Percentiles rank a stretch among this genome's conserved stretches.
These are phyloP conservation scores for Pseudococcus jackbeardsleyi DNA, from an alignment of 2,888 invertebrate species.

Conservation along the genomic window DNA sequence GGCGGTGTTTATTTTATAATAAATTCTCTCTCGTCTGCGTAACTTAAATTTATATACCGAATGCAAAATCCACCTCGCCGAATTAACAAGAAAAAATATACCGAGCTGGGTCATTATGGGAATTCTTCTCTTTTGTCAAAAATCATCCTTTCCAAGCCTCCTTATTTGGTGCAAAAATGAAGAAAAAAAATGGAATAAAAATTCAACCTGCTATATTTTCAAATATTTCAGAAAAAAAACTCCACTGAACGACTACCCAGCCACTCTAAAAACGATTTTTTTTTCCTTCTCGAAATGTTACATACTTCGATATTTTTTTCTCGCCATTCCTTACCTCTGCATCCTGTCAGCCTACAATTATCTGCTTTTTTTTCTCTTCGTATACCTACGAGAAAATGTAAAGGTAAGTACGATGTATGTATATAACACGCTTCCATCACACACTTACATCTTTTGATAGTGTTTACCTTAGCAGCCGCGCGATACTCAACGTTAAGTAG, in stretches of 20 bases:
- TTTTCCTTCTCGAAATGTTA: not conserved
- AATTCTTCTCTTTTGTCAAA: not conserved
- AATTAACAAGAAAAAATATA: conserved; percentile 3
- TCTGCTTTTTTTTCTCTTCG: not conserved
- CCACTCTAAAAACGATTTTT: conserved; percentile 1
- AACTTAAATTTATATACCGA: not conserved
- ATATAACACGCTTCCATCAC: not conserved
- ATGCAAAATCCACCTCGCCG: not conserved
- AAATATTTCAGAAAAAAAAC: not conserved
- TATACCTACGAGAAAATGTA: not conserved
- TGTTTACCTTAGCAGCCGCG: conserved; percentile 34
- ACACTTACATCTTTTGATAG: conserved; percentile 27
- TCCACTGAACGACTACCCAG: not conserved
- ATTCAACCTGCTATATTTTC: not conserved
- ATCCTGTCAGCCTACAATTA: not conserved
- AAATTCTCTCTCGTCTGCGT: conserved; percentile 16
- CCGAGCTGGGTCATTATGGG: not conserved
- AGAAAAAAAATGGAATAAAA: not conserved
- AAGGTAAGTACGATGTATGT: not conserved
- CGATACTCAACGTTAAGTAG: conserved; percentile 43
- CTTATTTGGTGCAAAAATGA: not conserved
- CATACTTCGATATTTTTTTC: not conserved
- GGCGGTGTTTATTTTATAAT: conserved; percentile 17
- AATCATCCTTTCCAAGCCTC: not conserved
- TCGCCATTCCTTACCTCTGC: not conserved